These are phyloP conservation scores for Lasioglossum zephyrum DNA, from an alignment of 2,888 invertebrate species.

Conservation along the genomic window DNA sequence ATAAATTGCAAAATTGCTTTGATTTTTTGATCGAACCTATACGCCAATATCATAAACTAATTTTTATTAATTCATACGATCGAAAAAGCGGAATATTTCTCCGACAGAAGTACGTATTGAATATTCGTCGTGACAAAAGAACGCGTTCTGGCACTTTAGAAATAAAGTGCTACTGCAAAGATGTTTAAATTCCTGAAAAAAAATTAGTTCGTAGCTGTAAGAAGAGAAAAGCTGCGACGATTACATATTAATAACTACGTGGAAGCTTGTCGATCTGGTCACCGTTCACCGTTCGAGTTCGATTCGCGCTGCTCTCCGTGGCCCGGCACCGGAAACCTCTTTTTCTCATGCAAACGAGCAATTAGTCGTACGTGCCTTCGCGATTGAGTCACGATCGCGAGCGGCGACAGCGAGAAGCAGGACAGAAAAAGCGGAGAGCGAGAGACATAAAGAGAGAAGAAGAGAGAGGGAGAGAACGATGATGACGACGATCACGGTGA, in stretches of 20 bases:
- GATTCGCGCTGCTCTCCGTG: constrained; percentile 54
- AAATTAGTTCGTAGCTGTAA: background rate
- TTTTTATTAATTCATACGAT: too few species aligned
- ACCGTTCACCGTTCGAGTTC: constrained; percentile 58
- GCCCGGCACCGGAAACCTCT: constrained; percentile 67
- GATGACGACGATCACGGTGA: constrained; percentile 25
- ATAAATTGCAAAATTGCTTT: too few species aligned
- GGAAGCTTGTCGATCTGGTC: constrained; percentile 45
- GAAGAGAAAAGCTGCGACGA: constrained; percentile 17
- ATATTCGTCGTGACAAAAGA: too few species aligned
- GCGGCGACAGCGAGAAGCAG: background rate
- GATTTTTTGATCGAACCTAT: too few species aligned
- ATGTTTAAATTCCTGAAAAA: background rate
- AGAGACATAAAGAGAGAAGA: background rate
- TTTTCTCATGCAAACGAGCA: constrained; percentile 77
- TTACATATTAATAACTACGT: constrained; percentile 54
- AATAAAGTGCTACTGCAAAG: too few species aligned
- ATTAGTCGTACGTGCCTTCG: constrained; percentile 76
- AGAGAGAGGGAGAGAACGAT: background rate
- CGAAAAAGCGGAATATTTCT: too few species aligned
- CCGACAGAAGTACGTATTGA: too few species aligned
- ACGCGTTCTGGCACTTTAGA: too few species aligned
- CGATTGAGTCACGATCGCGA: constrained; percentile 77
- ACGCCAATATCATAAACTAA: too few species aligned
- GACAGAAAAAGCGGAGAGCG: background rate